Evolutionary conservation across 2,888 invertebrate species (phyloP).

Genomic region (Taphrorychus bicolor): DNA sequence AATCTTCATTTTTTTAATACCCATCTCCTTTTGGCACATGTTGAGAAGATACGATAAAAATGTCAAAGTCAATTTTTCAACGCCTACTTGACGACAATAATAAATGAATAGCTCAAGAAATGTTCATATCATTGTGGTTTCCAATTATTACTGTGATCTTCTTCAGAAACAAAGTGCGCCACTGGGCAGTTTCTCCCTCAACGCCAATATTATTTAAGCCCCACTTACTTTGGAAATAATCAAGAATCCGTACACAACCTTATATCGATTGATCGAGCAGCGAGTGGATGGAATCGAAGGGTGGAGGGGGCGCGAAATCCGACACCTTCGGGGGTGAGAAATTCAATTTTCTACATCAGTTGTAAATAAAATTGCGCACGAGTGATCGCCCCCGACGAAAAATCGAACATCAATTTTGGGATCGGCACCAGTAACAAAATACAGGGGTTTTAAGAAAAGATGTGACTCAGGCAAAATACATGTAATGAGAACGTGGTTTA

Average conservation of each 20-base stretch:
- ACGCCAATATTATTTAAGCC: conserved; percentile 23
- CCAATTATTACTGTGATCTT: too few species aligned
- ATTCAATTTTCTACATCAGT: conserved; percentile 63
- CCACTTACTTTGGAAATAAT: conserved; percentile 22
- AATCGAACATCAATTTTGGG: conserved; percentile 48
- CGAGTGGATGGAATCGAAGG: background rate
- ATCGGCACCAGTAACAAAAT: background rate
- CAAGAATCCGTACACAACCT: conserved; percentile 35
- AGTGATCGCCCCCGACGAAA: conserved; percentile 46
- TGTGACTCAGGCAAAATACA: background rate
- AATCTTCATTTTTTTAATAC: too few species aligned
- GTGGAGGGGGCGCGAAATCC: conserved; percentile 38
- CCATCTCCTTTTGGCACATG: too few species aligned
- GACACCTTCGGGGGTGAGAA: conserved; percentile 55
- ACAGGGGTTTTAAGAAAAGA: background rate
- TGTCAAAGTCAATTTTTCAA: too few species aligned
- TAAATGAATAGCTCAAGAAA: too few species aligned
- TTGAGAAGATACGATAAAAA: too few species aligned
- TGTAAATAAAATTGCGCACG: conserved; percentile 61
- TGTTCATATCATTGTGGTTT: too few species aligned
- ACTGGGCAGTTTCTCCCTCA: conserved; percentile 15
- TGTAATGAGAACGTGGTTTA: background rate
- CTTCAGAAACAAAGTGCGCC: too few species aligned
- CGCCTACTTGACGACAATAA: too few species aligned
- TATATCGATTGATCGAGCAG: conserved; percentile 40